Percentiles rank a stretch among this genome's conserved stretches.
These are phyloP conservation scores for Hemicentrotus pulcherrimus DNA, from an alignment of 35 echinoderm and acorn worm genomes.

Conservation along the genomic window DNA sequence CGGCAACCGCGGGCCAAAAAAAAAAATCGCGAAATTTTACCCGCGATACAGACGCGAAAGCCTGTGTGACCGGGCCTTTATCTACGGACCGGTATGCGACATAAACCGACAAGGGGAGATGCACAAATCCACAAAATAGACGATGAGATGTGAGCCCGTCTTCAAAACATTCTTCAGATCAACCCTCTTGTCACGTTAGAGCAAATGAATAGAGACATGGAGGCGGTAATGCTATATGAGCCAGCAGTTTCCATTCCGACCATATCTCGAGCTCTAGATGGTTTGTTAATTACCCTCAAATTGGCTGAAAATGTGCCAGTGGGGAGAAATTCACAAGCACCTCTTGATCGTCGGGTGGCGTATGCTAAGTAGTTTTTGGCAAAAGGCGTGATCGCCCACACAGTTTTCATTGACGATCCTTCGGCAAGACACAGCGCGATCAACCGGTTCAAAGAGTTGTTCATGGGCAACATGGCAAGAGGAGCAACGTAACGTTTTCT, in stretches of 20 bases:
- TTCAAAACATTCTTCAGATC: neutral
- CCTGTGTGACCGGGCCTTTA: too few relatives aligned
- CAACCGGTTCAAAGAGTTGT: neutral
- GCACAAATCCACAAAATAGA: neutral
- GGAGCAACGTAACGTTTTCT: neutral
- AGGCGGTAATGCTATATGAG: neutral
- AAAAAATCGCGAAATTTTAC: too few relatives aligned
- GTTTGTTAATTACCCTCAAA: slow-evolving; percentile 12
- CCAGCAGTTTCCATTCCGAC: neutral
- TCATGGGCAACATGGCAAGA: neutral
- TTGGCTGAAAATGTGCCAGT: slow-evolving; percentile 36
- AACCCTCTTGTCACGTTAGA: neutral
- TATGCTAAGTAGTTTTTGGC: neutral
- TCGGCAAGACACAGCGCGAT: neutral
- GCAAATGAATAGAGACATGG: neutral
- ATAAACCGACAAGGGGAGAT: slow-evolving; percentile 38
- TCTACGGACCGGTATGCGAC: neutral
- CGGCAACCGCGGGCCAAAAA: too few relatives aligned
- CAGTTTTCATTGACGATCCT: neutral
- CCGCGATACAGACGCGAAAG: too few relatives aligned
- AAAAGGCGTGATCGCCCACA: neutral
- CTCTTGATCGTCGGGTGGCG: neutral
- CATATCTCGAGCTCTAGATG: slow-evolving; percentile 13
- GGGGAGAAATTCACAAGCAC: neutral
- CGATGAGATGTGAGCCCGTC: neutral